Evolutionary conservation across 2,113 vertebrate genomes (phyloP).

Genomic region (Hippocampus zosterae): DNA sequence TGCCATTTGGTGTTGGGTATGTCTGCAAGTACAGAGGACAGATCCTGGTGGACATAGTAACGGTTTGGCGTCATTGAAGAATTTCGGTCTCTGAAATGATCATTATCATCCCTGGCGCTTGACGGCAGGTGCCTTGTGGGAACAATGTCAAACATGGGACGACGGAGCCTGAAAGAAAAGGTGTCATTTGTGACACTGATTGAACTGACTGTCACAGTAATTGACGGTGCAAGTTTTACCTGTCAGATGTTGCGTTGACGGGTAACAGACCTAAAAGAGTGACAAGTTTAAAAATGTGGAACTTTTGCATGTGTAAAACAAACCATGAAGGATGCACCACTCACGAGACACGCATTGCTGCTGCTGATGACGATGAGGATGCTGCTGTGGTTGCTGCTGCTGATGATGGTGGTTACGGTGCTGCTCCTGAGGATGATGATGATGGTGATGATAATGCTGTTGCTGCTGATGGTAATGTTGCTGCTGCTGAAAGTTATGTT

Average conservation of each 20-base stretch:
- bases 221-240: constrained; percentile 38
- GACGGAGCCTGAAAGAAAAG: constrained; percentile 12
- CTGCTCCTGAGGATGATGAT: background rate
- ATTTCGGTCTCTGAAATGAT: constrained; percentile 20
- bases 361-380: background rate
- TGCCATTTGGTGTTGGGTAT: background rate
- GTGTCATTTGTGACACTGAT: background rate
- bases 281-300: background rate
- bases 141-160: constrained; percentile 17
- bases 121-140: constrained; percentile 28
- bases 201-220: background rate
- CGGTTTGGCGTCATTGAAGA: constrained; percentile 9
- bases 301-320: constrained; percentile 14
- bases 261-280: constrained; percentile 42
- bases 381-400: background rate
- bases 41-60: constrained; percentile 18
- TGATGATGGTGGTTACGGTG: background rate
- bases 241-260: constrained; percentile 16
- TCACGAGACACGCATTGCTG: background rate
- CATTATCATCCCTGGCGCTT: background rate
- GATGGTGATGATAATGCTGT: background rate
- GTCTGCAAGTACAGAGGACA: background rate
- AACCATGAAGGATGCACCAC: constrained; percentile 39
- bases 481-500: background rate
- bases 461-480: background rate